Percentiles rank a stretch among this genome's conserved stretches.
Evolutionary conservation across 2,797 vertebrate species (phyloP).

Genomic region (Sciurus carolinensis): DNA sequence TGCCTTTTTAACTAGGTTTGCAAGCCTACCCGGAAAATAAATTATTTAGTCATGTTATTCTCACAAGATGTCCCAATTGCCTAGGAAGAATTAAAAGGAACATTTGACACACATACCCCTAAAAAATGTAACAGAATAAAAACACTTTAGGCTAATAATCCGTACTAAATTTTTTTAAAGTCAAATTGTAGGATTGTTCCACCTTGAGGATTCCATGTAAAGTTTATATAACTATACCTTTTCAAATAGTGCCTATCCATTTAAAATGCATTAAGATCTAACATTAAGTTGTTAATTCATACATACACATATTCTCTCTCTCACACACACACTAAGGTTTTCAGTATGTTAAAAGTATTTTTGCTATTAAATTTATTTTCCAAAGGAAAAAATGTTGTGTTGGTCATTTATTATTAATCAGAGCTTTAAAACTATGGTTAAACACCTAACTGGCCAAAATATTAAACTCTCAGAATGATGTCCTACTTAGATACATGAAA

Average conservation of each 20-base stretch:
- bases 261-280: conserved; percentile 11
- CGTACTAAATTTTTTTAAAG: neutral
- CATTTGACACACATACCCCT: neutral
- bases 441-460: neutral
- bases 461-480: conserved; percentile 42
- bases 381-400: conserved; percentile 10
- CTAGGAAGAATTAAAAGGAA: conserved; percentile 63
- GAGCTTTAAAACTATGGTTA: conserved; percentile 53
- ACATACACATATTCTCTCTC: neutral
- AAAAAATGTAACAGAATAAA: conserved; percentile 33
- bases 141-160: conserved; percentile 40
- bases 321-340: neutral
- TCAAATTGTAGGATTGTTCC: neutral
- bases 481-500: conserved; percentile 26
- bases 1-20: conserved; percentile 66
- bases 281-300: conserved; percentile 34
- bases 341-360: conserved; percentile 79
- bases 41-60: conserved; percentile 69
- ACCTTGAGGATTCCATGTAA: conserved; percentile 24
- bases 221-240: conserved; percentile 56
- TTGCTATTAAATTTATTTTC: conserved; percentile 82
- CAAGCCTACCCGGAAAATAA: conserved; percentile 77
- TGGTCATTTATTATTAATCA: conserved; percentile 59
- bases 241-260: conserved; percentile 44
- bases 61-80: conserved; percentile 59